These are phyloP conservation scores for Stramonita haemastoma DNA, from an alignment of 2,888 invertebrate genomes.

Conservation along the genomic window DNA sequence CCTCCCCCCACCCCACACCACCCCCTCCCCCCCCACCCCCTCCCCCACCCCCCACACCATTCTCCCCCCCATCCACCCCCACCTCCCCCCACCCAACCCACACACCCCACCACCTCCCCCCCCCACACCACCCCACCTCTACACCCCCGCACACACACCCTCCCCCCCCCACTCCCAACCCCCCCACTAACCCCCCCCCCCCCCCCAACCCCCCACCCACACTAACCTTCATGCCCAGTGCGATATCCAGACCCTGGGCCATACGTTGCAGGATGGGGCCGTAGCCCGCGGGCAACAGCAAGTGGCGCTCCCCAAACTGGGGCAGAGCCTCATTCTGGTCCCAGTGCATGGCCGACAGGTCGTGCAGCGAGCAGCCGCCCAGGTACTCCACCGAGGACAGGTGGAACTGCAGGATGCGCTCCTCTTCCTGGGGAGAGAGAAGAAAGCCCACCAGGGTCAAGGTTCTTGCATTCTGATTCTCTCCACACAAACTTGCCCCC, in stretches of 20 bases:
- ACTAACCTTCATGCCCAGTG: conserved; percentile 70
- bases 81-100: background rate
- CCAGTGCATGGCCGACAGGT: conserved; percentile 78
- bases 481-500: too few species aligned
- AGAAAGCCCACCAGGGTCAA: background rate
- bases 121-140: background rate
- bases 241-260: conserved; percentile 75
- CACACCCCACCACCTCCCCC: background rate
- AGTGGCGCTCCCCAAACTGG: conserved; percentile 78
- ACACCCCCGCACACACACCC: background rate
- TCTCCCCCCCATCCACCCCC: too few species aligned
- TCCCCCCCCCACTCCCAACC: background rate
- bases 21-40: too few species aligned
- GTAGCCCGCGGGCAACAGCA: conserved; percentile 76
- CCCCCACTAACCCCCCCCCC: background rate
- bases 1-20: too few species aligned
- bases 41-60: too few species aligned
- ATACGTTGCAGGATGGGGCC: conserved; percentile 70
- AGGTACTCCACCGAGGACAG: conserved; percentile 79
- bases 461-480: too few species aligned
- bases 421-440: conserved; percentile 71
- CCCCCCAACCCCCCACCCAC: background rate
- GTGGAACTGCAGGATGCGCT: conserved; percentile 78
- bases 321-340: conserved; percentile 79
- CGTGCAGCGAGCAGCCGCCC: conserved; percentile 76